These are phyloP conservation scores for Gnatocerus cornutus DNA, from an alignment of 2,888 invertebrate genomes.

Conservation along the genomic window DNA sequence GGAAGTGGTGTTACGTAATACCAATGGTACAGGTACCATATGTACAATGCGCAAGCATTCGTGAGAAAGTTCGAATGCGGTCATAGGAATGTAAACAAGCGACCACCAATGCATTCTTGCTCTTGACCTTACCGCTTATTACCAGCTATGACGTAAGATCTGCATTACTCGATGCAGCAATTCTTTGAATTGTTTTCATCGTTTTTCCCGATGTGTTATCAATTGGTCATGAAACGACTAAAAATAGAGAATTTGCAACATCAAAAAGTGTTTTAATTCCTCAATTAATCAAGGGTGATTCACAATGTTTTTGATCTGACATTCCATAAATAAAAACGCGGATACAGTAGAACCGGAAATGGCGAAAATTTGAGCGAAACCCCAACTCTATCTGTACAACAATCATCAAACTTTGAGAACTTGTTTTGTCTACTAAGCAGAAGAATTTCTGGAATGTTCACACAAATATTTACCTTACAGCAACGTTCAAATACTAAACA, in stretches of 20 bases:
- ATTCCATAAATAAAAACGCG: not conserved
- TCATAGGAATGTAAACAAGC: conserved; percentile 56
- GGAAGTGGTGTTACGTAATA: conserved; percentile 39
- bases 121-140: conserved; percentile 60
- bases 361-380: not conserved
- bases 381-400: conserved; percentile 33
- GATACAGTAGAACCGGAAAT: not conserved
- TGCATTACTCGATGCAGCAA: conserved; percentile 55
- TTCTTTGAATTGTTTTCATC: conserved; percentile 53
- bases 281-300: not conserved
- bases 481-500: conserved; percentile 63
- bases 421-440: conserved; percentile 57
- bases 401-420: conserved; percentile 54
- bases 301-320: not conserved
- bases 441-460: conserved; percentile 62
- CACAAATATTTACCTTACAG: conserved; percentile 65
- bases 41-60: conserved; percentile 47
- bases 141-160: conserved; percentile 56
- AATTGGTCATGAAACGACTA: conserved; percentile 25
- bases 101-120: conserved; percentile 56
- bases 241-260: conserved; percentile 19
- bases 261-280: conserved; percentile 6
- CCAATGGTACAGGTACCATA: conserved; percentile 47
- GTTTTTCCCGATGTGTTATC: conserved; percentile 20
- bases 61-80: conserved; percentile 56